These are phyloP conservation scores for Pygoscelis adeliae DNA, from an alignment of 2,113 vertebrate species.

Conservation along the genomic window DNA sequence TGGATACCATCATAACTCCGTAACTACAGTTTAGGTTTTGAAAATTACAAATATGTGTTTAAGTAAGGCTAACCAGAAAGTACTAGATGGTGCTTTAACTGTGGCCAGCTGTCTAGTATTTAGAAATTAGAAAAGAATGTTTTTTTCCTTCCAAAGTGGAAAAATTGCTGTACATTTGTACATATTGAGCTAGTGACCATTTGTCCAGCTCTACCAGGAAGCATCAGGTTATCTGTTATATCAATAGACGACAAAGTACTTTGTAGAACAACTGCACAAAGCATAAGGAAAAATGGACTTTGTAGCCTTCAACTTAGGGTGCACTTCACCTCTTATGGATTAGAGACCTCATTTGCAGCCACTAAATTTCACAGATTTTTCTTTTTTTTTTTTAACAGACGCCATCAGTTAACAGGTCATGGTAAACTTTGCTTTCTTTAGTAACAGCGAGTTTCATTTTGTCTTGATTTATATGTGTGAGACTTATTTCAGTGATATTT, in stretches of 20 bases:
- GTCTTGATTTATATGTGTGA: background rate
- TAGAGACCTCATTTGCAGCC: background rate
- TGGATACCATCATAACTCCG: constrained; percentile 29
- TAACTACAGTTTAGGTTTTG: constrained; percentile 40
- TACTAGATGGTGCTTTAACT: background rate
- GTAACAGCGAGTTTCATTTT: background rate
- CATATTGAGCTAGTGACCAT: background rate
- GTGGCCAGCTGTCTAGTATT: background rate
- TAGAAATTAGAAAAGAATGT: constrained; percentile 23
- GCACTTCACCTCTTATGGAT: background rate
- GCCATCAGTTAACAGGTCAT: background rate
- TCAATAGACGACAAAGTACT: background rate
- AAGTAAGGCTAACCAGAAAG: constrained; percentile 34
- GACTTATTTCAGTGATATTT: background rate
- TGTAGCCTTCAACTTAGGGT: background rate
- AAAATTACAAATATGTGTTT: background rate
- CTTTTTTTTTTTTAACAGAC: background rate
- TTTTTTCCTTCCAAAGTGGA: background rate
- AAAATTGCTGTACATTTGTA: background rate
- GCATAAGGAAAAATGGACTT: background rate
- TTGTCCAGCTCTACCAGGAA: background rate
- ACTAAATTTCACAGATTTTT: background rate
- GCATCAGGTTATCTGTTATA: background rate
- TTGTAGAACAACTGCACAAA: background rate
- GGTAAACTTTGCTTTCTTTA: background rate